Conservation (phyloP, 1,140 invertebrate species). For the Gyrodactylus salaris region DNA sequence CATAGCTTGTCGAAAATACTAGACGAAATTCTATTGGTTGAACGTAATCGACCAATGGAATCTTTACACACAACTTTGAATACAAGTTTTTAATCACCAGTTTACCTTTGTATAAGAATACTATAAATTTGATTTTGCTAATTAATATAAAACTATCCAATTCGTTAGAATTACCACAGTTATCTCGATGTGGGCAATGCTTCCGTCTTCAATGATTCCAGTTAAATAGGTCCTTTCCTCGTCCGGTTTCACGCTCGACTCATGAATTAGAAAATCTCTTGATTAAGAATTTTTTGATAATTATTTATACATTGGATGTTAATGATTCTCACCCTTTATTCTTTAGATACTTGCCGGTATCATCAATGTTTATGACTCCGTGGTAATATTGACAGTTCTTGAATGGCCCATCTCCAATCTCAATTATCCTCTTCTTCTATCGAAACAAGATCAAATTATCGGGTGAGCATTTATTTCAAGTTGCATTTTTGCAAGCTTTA, state of each 20-base stretch:
- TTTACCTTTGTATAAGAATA: not conserved
- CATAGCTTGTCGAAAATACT: not conserved
- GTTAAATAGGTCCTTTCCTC: not conserved
- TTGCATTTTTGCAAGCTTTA: no score
- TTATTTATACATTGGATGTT: not conserved
- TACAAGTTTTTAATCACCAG: not conserved
- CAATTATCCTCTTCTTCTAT: no score
- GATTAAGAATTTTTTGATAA: not conserved
- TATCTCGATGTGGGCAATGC: not conserved
- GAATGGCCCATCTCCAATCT: not conserved
- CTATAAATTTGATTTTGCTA: not conserved
- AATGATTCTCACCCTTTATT: not conserved
- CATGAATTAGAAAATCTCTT: not conserved
- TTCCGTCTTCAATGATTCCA: not conserved
- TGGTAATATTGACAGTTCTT: not conserved
- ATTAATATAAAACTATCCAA: not conserved
- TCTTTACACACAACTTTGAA: not conserved
- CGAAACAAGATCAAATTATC: no score
- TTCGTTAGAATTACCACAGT: not conserved
- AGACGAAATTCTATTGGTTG: not conserved
- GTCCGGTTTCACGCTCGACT: not conserved
- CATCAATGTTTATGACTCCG: not conserved
- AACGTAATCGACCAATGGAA: not conserved
- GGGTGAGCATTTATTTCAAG: no score
- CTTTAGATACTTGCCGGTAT: not conserved